Conservation (phyloP, 2,888 invertebrate species). For the Calliscelio sp. region DNA sequence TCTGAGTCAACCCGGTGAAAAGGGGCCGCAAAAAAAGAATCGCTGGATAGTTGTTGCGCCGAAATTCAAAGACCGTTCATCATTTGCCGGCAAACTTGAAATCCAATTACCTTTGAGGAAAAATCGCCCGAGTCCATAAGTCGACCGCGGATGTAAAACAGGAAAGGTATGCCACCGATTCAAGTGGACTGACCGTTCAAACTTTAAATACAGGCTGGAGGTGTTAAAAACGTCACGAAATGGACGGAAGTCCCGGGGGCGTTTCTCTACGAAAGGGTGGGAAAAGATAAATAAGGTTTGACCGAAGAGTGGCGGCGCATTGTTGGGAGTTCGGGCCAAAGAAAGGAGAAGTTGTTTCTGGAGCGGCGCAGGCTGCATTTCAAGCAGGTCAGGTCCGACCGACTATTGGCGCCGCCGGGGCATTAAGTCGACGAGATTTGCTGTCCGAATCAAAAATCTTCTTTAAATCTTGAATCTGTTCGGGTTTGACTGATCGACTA, state of each 20-base stretch:
- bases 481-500: too few species aligned
- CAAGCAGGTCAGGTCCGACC: constrained; percentile 75
- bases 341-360: constrained; percentile 76
- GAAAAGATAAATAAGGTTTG: constrained; percentile 68
- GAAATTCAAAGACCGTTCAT: constrained; percentile 27
- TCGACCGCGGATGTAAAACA: constrained; percentile 39
- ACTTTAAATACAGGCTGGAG: constrained; percentile 48
- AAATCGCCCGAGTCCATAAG: too few species aligned
- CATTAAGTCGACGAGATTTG: constrained; percentile 76
- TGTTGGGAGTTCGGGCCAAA: constrained; percentile 62
- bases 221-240: constrained; percentile 43
- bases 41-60: constrained; percentile 12
- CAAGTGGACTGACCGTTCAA: too few species aligned
- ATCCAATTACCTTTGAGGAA: constrained; percentile 27
- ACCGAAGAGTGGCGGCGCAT: constrained; percentile 60
- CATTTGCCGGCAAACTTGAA: background rate
- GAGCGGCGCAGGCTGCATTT: constrained; percentile 78
- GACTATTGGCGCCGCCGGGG: constrained; percentile 74
- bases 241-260: constrained; percentile 36
- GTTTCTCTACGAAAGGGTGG: constrained; percentile 5
- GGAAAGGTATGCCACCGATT: too few species aligned
- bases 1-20: constrained; percentile 18
- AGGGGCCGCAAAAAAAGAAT: constrained; percentile 53
- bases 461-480: too few species aligned
- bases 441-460: too few species aligned